Evolutionary conservation across 1,140 invertebrate species (phyloP).

Genomic region (Arion vulgaris): DNA sequence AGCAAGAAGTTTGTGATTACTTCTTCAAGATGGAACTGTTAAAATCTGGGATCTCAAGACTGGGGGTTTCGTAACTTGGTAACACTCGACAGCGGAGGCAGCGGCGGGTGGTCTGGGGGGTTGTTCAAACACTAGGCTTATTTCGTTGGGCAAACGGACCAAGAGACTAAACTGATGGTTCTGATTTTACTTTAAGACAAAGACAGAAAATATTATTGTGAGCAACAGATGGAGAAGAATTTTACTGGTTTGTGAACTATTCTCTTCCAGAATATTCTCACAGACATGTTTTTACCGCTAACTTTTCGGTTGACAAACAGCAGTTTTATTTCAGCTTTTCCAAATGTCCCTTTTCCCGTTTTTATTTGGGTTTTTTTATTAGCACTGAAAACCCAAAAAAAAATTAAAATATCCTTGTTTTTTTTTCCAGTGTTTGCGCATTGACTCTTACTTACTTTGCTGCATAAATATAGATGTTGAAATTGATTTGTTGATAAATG

Average conservation of each 20-base stretch:
- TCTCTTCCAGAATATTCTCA: neutral
- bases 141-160: slow-evolving; percentile 99
- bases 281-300: too few relatives aligned
- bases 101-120: slow-evolving; percentile 99
- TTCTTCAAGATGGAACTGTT: slow-evolving; percentile 99
- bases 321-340: too few relatives aligned
- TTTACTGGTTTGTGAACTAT: neutral
- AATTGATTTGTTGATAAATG: too few relatives aligned
- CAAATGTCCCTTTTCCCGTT: too few relatives aligned
- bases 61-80: slow-evolving; percentile 96
- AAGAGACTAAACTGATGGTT: slow-evolving; percentile 96
- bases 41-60: slow-evolving; percentile 99
- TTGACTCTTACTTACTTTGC: too few relatives aligned
- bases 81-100: slow-evolving; percentile 92
- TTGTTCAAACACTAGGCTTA: slow-evolving; percentile 95
- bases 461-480: too few relatives aligned
- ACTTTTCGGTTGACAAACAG: too few relatives aligned
- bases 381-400: too few relatives aligned
- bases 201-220: slow-evolving; percentile 41
- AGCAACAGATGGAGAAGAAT: slow-evolving; percentile 35
- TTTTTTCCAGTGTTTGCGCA: too few relatives aligned
- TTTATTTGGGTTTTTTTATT: too few relatives aligned
- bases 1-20: slow-evolving; percentile 98
- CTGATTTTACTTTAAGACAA: slow-evolving; percentile 90
- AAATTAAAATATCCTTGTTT: too few relatives aligned